Evolutionary conservation across 2,797 vertebrate genomes (phyloP).

Genomic region (Mus caroli): DNA sequence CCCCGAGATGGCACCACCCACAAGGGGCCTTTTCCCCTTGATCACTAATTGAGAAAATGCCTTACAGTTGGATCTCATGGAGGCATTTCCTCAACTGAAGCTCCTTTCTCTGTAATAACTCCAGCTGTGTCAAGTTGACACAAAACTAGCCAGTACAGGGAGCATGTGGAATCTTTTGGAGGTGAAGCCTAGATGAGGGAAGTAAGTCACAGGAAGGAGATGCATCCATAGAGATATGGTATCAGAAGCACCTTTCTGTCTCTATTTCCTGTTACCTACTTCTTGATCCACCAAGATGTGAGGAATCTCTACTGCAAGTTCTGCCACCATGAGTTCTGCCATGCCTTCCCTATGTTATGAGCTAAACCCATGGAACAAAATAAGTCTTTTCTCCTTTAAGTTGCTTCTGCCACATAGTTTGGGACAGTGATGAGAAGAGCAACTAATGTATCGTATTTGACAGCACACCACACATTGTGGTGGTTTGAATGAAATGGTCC

Average conservation of each 20-base stretch:
- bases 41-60: no score
- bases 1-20: no score
- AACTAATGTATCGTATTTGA: not conserved
- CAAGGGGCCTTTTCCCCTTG: no score
- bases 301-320: not conserved
- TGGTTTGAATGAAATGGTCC: not conserved
- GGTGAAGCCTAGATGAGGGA: not conserved
- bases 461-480: not conserved
- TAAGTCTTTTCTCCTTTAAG: not conserved
- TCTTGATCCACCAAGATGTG: not conserved
- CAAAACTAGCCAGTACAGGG: no score
- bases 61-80: no score
- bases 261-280: not conserved
- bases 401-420: not conserved
- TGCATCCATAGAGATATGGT: not conserved
- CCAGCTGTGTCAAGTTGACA: no score
- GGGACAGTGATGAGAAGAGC: not conserved
- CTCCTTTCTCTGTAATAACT: no score
- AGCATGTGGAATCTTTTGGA: not conserved
- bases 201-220: not conserved
- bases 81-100: no score
- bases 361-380: not conserved
- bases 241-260: not conserved
- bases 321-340: not conserved
- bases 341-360: not conserved